Evolutionary conservation across 2,888 invertebrate genomes (phyloP).

Genomic region (Leptinotarsa peninsularis): DNA sequence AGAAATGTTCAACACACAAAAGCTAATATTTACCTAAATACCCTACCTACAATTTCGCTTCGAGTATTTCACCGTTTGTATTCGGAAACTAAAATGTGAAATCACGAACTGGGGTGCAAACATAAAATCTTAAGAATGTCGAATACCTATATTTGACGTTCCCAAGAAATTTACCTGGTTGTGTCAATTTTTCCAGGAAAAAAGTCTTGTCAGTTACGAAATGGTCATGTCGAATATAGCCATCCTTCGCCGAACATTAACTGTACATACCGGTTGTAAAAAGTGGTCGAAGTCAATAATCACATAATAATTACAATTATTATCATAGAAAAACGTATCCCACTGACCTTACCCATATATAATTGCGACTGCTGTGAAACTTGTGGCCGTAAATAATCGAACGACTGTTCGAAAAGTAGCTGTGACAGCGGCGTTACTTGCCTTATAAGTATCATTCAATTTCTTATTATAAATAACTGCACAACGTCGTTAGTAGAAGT

Average conservation of each 20-base stretch:
- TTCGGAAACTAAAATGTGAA: neutral
- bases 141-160: neutral
- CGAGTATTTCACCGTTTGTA: neutral
- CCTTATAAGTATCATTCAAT: constrained; percentile 23
- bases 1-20: neutral
- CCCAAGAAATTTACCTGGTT: neutral
- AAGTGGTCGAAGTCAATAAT: constrained; percentile 16
- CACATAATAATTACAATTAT: constrained; percentile 8
- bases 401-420: constrained; percentile 25
- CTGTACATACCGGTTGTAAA: neutral
- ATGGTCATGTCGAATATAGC: neutral
- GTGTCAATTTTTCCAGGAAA: constrained; percentile 6
- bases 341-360: constrained; percentile 25
- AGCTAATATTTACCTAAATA: neutral
- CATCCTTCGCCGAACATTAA: constrained; percentile 4
- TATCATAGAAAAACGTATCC: constrained; percentile 22
- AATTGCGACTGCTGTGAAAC: constrained; percentile 13
- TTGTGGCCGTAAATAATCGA: constrained; percentile 24
- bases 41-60: neutral
- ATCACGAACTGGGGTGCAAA: neutral
- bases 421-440: constrained; percentile 14
- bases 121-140: neutral
- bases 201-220: neutral
- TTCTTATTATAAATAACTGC: constrained; percentile 25
- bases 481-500: constrained; percentile 3